Conservation (phyloP, 1,140 invertebrate species). For the Agrilus planipennis region DNA sequence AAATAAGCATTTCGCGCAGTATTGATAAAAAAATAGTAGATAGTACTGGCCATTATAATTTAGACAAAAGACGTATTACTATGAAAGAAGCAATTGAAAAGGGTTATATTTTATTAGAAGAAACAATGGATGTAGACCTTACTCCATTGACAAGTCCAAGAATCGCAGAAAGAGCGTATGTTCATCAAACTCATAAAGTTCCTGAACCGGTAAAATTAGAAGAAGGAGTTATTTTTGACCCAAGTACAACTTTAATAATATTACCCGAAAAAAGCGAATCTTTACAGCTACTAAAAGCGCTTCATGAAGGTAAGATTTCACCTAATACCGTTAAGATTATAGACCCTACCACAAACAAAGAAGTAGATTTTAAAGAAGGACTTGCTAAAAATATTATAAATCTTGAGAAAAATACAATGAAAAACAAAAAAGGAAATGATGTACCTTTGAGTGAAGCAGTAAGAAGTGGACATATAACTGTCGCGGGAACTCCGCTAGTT, state of each 20-base stretch:
- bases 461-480: slow-evolving; percentile 56
- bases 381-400: slow-evolving; percentile 63
- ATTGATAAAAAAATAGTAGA: slow-evolving; percentile 70
- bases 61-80: slow-evolving; percentile 44
- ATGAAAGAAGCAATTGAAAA: slow-evolving; percentile 70
- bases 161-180: slow-evolving; percentile 48
- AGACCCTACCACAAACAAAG: slow-evolving; percentile 58
- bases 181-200: slow-evolving; percentile 34
- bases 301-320: slow-evolving; percentile 54
- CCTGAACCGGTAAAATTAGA: slow-evolving; percentile 56
- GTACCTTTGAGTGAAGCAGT: slow-evolving; percentile 62
- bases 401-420: slow-evolving; percentile 57
- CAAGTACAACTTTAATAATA: slow-evolving; percentile 56
- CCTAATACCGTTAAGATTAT: slow-evolving; percentile 57
- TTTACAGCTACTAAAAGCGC: slow-evolving; percentile 53
- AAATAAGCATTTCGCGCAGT: slow-evolving; percentile 58
- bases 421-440: slow-evolving; percentile 48
- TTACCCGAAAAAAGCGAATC: slow-evolving; percentile 57
- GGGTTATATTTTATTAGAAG: slow-evolving; percentile 50
- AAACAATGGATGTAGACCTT: slow-evolving; percentile 33
- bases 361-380: slow-evolving; percentile 64
- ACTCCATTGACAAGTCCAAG: slow-evolving; percentile 36
- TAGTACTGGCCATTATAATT: slow-evolving; percentile 58
- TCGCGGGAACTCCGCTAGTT: slow-evolving; percentile 57
- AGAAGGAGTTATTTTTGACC: slow-evolving; percentile 62